Evolutionary conservation across 2,888 invertebrate genomes (phyloP), one percentile per base, ranked within the genome.

Genomic region (Lasioglossum vierecki): DNA sequence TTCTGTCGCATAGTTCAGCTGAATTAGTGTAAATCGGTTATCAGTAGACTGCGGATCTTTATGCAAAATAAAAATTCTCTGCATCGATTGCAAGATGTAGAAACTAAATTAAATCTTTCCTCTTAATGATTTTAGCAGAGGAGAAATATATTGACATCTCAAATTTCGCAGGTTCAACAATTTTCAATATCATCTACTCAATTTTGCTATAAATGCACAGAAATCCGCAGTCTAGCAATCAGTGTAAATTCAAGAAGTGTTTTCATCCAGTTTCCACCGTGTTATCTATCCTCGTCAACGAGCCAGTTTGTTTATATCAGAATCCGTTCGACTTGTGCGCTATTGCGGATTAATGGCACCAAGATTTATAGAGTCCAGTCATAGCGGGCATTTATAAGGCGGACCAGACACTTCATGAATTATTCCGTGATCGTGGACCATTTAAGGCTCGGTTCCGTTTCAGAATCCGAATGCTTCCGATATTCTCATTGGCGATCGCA

Each of bases 371-470:
- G 70, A 35, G 22, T 39, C 68, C 70, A 22, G 18, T 41, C 39
- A n/a, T n/a, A 53, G 11, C 53, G 18, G 3, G 39, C 53, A 77
- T 77, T 77, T 18, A 26, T 70, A 70, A 66, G 68, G 8, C 46
- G 15, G 49, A 11, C 70, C 53, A 70, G 70, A 26, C 39, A 49
- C 18, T 44, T 35, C 77, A 49, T 26, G 53, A 77, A 72, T 63
- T 63, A 79, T 79, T 79, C 57, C 26, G 63, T 63, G 63, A 79
- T 11, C 63, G 63, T 63, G 18, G 35, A 18, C 22, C 72, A 30
- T 41, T 78, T 41, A 44, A 66, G 46, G 72, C 46, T 49, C 49
- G 8, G 30, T 49, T 49, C 72, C 49, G 49, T 49, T 72, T 72
- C 22, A 73, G 30, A 39, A 30, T 41, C 68, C 46, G 57, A 72